A percentile compares a stretch with the other conserved stretches of the same genome.
Evolutionary conservation across 2,797 vertebrate genomes (phyloP).

Genomic region (Enteromius trimaculatus): DNA sequence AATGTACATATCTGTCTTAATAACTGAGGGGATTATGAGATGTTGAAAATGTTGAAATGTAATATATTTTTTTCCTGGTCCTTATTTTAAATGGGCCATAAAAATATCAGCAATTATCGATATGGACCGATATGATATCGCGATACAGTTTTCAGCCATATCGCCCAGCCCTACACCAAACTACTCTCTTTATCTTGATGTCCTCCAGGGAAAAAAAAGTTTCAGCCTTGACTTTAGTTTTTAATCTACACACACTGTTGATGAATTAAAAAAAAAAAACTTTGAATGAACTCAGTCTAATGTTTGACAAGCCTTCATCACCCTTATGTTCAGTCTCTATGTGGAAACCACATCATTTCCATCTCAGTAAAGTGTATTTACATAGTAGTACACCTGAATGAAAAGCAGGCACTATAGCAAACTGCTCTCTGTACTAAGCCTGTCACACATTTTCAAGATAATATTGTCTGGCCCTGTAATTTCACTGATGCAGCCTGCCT

Average conservation of each 20-base stretch:
- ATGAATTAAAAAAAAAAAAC: conserved; percentile 14
- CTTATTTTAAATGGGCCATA: too few species aligned
- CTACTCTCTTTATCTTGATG: not conserved
- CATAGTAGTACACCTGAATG: conserved; percentile 49
- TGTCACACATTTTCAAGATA: conserved; percentile 38
- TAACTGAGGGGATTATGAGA: too few species aligned
- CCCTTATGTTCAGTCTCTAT: not conserved
- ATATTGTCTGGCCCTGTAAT: conserved; percentile 20
- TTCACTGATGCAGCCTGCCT: conserved; percentile 22
- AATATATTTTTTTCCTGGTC: too few species aligned
- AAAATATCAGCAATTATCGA: too few species aligned
- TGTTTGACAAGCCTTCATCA: conserved; percentile 10
- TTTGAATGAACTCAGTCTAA: conserved; percentile 2
- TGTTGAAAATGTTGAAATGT: too few species aligned
- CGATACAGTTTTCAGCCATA: too few species aligned
- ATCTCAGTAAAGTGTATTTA: conserved; percentile 46
- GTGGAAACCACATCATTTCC: conserved; percentile 37
- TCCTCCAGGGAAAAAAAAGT: not conserved
- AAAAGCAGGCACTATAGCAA: conserved; percentile 43
- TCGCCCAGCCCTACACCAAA: not conserved
- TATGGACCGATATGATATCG: too few species aligned
- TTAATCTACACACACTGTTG: not conserved
- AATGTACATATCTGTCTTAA: too few species aligned
- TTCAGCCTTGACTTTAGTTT: not conserved
- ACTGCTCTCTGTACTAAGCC: conserved; percentile 19